These are phyloP conservation scores for Drosophila neonasuta DNA, from an alignment of 2,888 invertebrate genomes.

Conservation along the genomic window DNA sequence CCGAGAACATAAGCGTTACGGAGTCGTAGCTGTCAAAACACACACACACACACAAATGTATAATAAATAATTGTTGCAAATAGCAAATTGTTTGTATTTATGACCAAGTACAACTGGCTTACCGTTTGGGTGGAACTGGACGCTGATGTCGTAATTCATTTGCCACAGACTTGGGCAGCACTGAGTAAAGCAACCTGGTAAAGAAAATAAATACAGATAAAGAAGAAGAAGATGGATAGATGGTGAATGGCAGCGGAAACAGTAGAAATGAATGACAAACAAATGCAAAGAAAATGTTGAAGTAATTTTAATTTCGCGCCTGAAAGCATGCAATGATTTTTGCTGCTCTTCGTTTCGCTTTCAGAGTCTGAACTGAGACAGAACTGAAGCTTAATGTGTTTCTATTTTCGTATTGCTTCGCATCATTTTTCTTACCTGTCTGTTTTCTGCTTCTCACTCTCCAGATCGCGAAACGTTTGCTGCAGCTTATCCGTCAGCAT, in stretches of 20 bases:
- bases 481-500: conserved; percentile 96
- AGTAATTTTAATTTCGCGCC: conserved; percentile 64
- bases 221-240: neutral
- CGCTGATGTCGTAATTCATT: conserved; percentile 95
- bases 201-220: neutral
- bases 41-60: conserved; percentile 5
- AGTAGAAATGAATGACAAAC: conserved; percentile 52
- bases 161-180: conserved; percentile 96
- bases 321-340: conserved; percentile 56
- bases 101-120: conserved; percentile 74
- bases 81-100: conserved; percentile 48
- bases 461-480: conserved; percentile 95
- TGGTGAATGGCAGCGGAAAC: conserved; percentile 9
- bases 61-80: conserved; percentile 56
- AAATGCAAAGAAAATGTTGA: conserved; percentile 54
- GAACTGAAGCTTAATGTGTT: conserved; percentile 51
- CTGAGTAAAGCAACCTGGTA: conserved; percentile 93
- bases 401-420: conserved; percentile 35
- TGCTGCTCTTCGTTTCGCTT: conserved; percentile 10
- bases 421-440: conserved; percentile 87
- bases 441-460: conserved; percentile 97
- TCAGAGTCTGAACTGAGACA: neutral
- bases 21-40: conserved; percentile 88
- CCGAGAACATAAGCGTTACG: conserved; percentile 96
- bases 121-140: conserved; percentile 93